Evolutionary conservation across 2,113 vertebrate species (phyloP).

Genomic region (Anguilla rostrata): DNA sequence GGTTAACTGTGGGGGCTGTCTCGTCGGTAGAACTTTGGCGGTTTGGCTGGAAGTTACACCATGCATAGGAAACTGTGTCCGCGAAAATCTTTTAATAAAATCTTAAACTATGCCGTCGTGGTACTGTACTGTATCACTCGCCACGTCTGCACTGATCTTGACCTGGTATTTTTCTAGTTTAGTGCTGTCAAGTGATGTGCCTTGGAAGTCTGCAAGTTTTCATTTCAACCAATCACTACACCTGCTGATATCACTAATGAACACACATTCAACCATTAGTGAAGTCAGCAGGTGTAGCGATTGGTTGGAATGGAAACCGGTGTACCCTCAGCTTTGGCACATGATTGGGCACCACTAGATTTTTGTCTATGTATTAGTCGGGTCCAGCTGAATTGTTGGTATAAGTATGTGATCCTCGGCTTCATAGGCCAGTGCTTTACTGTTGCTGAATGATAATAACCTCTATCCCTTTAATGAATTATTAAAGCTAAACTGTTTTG

Average conservation of each 20-base stretch:
- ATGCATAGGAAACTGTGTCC: neutral
- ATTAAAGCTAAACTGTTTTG: conserved; percentile 68
- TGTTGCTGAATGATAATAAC: conserved; percentile 64
- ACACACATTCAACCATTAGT: no score
- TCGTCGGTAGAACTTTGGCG: neutral
- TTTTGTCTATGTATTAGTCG: conserved; percentile 67
- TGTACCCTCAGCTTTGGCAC: no score
- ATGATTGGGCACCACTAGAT: neutral
- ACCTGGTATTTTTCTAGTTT: conserved; percentile 27
- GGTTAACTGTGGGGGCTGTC: no score
- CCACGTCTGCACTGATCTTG: conserved; percentile 51
- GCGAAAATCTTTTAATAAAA: neutral
- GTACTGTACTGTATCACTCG: conserved; percentile 28
- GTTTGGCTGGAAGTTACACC: neutral
- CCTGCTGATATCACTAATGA: no score
- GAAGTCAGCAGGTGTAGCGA: no score
- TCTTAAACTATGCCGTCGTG: conserved; percentile 25
- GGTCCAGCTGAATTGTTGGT: conserved; percentile 57
- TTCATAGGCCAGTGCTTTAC: conserved; percentile 47
- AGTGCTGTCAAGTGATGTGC: neutral
- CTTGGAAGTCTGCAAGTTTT: no score
- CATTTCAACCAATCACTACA: no score
- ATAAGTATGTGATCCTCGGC: conserved; percentile 59
- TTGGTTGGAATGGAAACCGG: no score
- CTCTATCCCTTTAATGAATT: conserved; percentile 59